These are phyloP conservation scores for Erpornis zantholeuca DNA, from an alignment of 2,113 vertebrate genomes.

Conservation along the genomic window DNA sequence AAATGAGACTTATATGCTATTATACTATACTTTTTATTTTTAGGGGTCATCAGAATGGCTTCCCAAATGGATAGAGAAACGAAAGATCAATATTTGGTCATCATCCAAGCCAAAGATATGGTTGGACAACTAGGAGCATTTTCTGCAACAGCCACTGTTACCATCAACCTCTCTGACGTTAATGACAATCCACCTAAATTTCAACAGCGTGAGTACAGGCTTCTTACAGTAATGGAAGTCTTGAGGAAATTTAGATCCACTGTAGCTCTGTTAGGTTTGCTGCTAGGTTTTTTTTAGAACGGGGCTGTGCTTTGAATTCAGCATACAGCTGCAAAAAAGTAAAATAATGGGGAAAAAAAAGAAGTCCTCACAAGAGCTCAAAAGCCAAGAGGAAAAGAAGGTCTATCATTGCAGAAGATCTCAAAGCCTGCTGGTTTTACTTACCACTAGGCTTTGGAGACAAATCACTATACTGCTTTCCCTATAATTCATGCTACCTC, in stretches of 20 bases:
- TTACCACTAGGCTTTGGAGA: neutral
- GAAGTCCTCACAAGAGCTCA: neutral
- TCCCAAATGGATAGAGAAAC: slow-evolving; percentile 91
- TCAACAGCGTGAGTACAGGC: slow-evolving; percentile 84
- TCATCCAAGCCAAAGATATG: slow-evolving; percentile 93
- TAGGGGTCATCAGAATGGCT: slow-evolving; percentile 90
- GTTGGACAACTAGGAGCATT: slow-evolving; percentile 82
- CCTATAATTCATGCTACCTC: neutral
- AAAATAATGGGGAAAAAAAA: neutral
- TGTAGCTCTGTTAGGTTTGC: neutral
- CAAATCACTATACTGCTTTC: neutral
- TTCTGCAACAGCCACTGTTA: slow-evolving; percentile 88
- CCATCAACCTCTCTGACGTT: slow-evolving; percentile 87
- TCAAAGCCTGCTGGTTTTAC: neutral
- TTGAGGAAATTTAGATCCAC: neutral
- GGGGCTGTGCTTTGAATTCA: neutral
- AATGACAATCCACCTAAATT: slow-evolving; percentile 95
- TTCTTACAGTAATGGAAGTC: neutral
- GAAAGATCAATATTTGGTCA: slow-evolving; percentile 83
- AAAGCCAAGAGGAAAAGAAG: neutral
- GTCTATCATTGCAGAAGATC: neutral
- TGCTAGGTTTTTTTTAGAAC: neutral
- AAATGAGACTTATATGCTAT: neutral
- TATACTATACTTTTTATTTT: neutral
- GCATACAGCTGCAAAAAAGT: neutral